phyloP scores from a whole-genome alignment of 2,797 vertebrate species.

The Tragopan temminckii region DNA sequence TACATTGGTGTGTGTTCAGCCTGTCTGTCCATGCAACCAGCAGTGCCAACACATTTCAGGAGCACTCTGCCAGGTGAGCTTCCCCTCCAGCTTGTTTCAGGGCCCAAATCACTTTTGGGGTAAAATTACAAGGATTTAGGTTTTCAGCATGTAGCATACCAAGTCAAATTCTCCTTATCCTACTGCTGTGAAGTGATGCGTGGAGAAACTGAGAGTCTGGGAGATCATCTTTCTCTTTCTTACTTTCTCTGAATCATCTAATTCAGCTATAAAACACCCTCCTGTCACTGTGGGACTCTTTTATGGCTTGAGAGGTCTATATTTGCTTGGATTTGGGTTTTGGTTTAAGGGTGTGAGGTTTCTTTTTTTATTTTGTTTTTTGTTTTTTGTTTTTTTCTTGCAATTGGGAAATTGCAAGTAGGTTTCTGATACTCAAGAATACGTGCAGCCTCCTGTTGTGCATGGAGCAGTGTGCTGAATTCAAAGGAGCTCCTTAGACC shows the following conservation, averaged over 20 bases:
- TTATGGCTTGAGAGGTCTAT: not conserved
- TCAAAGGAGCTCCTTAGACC: constrained; percentile 30
- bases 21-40: fast-evolving
- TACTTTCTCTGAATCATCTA: not conserved
- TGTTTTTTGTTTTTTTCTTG: not conserved
- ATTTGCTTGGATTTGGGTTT: not conserved
- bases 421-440: constrained; percentile 34
- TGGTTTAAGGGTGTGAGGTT: not conserved
- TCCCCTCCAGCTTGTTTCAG: too few relatives aligned
- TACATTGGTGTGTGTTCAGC: fast-evolving
- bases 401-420: not conserved
- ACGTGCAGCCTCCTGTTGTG: constrained; percentile 26
- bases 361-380: too few relatives aligned
- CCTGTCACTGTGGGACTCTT: not conserved
- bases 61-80: not conserved
- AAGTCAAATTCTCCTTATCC: not conserved
- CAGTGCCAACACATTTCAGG: fast-evolving
- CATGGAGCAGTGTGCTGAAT: constrained; percentile 47
- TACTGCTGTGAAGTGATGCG: fast-evolving
- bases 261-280: not conserved
- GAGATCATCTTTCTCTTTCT: not conserved
- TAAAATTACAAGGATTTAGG: not conserved
- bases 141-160: not conserved
- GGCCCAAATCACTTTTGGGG: not conserved
- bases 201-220: not conserved